These are phyloP conservation scores for Thyatira batis DNA, from an alignment of 2,888 invertebrate genomes.

Conservation along the genomic window DNA sequence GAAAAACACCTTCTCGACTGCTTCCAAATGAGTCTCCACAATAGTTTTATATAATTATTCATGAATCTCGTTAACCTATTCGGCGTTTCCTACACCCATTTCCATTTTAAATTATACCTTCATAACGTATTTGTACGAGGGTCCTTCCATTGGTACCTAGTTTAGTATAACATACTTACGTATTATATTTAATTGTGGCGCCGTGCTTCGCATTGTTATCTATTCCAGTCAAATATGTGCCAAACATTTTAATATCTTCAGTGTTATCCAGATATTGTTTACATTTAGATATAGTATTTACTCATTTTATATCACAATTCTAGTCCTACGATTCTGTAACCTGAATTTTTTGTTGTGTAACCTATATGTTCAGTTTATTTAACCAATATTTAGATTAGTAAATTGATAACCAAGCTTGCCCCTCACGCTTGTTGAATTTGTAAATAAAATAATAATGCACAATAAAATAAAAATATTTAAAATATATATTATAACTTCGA, in stretches of 20 bases:
- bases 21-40: neutral
- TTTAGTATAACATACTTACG: slow-evolving; percentile 35
- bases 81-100: slow-evolving; percentile 44
- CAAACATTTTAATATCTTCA: slow-evolving; percentile 44
- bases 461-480: slow-evolving; percentile 48
- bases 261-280: slow-evolving; percentile 2
- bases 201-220: slow-evolving; percentile 48
- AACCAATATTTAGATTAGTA: slow-evolving; percentile 14
- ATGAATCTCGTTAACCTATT: slow-evolving; percentile 49
- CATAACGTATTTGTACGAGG: slow-evolving; percentile 39
- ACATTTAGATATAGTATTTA: neutral
- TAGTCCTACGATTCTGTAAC: slow-evolving; percentile 19
- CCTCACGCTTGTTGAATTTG: slow-evolving; percentile 73
- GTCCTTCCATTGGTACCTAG: slow-evolving; percentile 45
- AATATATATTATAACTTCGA: slow-evolving; percentile 55
- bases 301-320: slow-evolving; percentile 8
- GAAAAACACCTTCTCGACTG: neutral
- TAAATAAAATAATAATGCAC: slow-evolving; percentile 73
- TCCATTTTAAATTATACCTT: slow-evolving; percentile 52
- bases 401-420: slow-evolving; percentile 65
- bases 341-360: slow-evolving; percentile 9
- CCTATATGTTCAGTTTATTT: slow-evolving; percentile 5
- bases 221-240: slow-evolving; percentile 56
- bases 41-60: slow-evolving; percentile 35
- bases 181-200: slow-evolving; percentile 46